Evolutionary conservation across 2,888 invertebrate species (phyloP).

Genomic region (Horisme vitalbata): DNA sequence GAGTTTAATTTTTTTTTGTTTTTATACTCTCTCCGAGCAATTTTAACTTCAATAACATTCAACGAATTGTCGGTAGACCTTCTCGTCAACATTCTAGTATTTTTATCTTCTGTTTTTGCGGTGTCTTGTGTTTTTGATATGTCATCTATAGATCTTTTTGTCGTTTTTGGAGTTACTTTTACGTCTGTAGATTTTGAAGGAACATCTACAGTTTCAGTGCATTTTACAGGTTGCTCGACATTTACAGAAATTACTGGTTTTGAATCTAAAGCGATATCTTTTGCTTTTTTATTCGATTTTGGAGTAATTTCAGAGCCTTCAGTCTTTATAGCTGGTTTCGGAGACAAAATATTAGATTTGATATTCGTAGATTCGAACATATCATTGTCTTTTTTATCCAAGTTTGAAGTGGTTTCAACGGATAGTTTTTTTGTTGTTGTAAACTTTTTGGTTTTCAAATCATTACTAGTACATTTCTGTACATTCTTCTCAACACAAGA

Average conservation of each 20-base stretch:
- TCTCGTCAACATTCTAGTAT: not conserved
- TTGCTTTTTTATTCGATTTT: not conserved
- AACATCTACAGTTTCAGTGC: not conserved
- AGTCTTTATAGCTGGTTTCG: not conserved
- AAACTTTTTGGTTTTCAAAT: not conserved
- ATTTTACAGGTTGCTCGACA: not conserved
- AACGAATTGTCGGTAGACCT: not conserved
- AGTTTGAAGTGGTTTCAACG: not conserved
- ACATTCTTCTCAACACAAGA: no score
- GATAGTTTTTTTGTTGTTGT: not conserved
- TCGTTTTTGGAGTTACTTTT: not conserved
- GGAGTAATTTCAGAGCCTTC: not conserved
- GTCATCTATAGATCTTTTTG: not conserved
- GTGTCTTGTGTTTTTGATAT: not conserved
- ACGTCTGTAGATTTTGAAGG: not conserved
- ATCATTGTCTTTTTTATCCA: not conserved
- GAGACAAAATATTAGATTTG: not conserved
- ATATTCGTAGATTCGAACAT: not conserved
- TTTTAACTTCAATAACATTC: not conserved
- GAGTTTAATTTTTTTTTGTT: not conserved
- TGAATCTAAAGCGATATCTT: not conserved
- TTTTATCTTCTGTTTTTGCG: not conserved
- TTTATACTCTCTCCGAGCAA: not conserved
- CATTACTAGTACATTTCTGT: no score
- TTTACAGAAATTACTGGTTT: conserved; percentile 1